Base-by-base conservation (phyloP, 2,797 vertebrate species). In the Taenioides sp. region DNA sequence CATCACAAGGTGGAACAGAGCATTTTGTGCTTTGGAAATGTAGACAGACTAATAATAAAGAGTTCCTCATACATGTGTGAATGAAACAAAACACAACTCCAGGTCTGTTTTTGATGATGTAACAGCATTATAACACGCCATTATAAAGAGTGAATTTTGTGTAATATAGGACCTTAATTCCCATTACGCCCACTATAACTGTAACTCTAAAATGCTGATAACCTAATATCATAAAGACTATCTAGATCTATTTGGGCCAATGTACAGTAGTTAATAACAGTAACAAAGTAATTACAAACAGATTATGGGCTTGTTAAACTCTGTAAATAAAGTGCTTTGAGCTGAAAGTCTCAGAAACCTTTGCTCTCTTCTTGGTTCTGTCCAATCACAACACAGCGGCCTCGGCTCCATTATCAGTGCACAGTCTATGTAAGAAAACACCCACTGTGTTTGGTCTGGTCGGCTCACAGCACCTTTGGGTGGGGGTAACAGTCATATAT, bases 321-420 rank as follows among this genome's bases (percentile, higher is more conserved):
- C 59, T 34, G 59, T 61, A 61, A 61, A 61, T 31, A 25, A 9
- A 34, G 7, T 20, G 27, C 9, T 20, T 61, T 61, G 34, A 16
- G 61, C 37, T 64, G 62, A 23, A 43, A 66, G 16, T 22, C 27
- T 43, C 60, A 5, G 20, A 69, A 81, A 87, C 80, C 80, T 86
- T 86, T 86, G 78, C 22, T 70, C 81, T 58, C 2, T 59, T 60
- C 16, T 57, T 18, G 68, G 62, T 77, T 20, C 37, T n/a, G 59
- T n/a, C 49, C 62, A 79, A 47, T 40, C 69, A 73, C 4, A 43
- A 70, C 64, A 65, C 50, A 40, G 3, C 0, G 20, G 69, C 25
- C 28, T 28, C 31, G 67, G 17, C 37, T 23, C 62, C 62, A 43
- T 64, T 64, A 64, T 63, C 31, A 43, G 34, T 25, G 34, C 37